Percentiles rank a stretch among this genome's conserved stretches.
Evolutionary conservation across 2,888 invertebrate genomes (phyloP).

Genomic region (Tinea pellionella): DNA sequence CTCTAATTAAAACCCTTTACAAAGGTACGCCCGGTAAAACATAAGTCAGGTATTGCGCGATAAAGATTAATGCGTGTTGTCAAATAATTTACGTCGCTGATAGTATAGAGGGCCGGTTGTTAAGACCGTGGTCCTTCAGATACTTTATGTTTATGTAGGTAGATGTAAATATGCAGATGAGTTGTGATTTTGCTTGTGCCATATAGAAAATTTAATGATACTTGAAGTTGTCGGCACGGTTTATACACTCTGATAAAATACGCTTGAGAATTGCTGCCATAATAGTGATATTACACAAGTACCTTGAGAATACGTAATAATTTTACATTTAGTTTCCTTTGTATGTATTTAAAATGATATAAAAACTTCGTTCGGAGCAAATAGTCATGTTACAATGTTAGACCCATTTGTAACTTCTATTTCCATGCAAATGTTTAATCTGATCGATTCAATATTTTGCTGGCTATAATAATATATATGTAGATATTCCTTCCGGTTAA

Average conservation of each 20-base stretch:
- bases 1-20: conserved; percentile 49
- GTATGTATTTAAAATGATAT: too few relatives aligned
- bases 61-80: conserved; percentile 50
- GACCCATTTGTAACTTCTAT: not conserved
- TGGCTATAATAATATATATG: not conserved
- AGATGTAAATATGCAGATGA: conserved; percentile 7
- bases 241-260: not conserved
- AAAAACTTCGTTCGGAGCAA: too few relatives aligned
- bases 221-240: not conserved
- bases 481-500: not conserved
- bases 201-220: conserved; percentile 5
- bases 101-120: conserved; percentile 25
- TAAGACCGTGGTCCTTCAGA: not conserved
- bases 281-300: too few relatives aligned
- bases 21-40: conserved; percentile 23
- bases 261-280: too few relatives aligned
- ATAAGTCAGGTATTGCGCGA: conserved; percentile 39
- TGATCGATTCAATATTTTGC: not conserved
- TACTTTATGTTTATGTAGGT: conserved; percentile 7
- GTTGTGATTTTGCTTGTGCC: conserved; percentile 1
- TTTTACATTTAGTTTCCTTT: too few relatives aligned
- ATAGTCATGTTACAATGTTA: not conserved
- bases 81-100: conserved; percentile 60
- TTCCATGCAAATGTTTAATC: not conserved
- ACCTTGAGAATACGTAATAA: too few relatives aligned